Conservation (phyloP, 2,797 vertebrate species). For the Ammospiza maritima region DNA sequence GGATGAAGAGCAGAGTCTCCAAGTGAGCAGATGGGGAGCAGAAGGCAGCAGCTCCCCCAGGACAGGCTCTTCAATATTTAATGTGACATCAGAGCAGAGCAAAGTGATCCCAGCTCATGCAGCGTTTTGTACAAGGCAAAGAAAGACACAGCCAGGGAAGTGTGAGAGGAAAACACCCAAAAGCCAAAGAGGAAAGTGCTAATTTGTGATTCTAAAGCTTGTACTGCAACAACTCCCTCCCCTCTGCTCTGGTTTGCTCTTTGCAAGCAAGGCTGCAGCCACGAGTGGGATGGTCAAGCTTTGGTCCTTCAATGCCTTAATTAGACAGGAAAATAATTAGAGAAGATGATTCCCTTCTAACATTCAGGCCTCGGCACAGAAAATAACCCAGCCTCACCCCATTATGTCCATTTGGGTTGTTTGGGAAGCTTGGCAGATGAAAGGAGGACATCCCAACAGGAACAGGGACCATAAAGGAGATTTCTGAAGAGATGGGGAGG, state of each 20-base stretch:
- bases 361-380: background rate
- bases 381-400: background rate
- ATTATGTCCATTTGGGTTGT: background rate
- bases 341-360: background rate
- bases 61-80: background rate
- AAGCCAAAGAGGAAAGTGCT: background rate
- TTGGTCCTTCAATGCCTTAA: slow-evolving; percentile 9
- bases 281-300: background rate
- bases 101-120: background rate
- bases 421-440: background rate
- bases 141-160: background rate
- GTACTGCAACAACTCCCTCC: background rate
- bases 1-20: background rate
- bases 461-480: background rate
- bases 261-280: background rate
- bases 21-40: background rate
- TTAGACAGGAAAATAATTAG: slow-evolving; percentile 32
- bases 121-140: background rate
- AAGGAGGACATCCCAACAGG: background rate
- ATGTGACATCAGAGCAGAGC: background rate
- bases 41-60: slow-evolving; percentile 28
- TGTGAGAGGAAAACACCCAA: background rate
- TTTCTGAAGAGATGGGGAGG: background rate
- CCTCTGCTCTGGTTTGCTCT: slow-evolving; percentile 7
- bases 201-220: background rate